phyloP scores from a whole-genome alignment of 2,113 vertebrate genomes.

The Carassius auratus region DNA sequence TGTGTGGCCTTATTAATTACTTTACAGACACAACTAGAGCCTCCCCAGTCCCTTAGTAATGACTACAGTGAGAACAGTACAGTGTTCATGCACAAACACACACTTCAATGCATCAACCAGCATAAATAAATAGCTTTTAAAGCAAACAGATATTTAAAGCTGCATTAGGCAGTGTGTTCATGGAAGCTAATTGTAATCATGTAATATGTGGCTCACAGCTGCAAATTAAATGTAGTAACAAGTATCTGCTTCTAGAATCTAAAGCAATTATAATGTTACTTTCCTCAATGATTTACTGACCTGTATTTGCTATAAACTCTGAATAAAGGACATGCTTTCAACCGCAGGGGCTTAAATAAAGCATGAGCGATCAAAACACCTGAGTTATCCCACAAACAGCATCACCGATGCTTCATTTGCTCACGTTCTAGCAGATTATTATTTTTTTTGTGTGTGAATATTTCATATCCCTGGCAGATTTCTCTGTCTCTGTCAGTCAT shows the following conservation, averaged over 20 bases:
- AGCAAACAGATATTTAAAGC: neutral
- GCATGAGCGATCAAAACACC: neutral
- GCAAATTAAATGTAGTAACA: neutral
- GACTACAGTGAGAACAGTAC: neutral
- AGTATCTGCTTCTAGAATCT: neutral
- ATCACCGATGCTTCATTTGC: neutral
- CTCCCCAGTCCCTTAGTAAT: neutral
- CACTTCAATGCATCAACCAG: neutral
- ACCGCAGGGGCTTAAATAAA: neutral
- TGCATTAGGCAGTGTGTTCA: neutral
- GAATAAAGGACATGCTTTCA: neutral
- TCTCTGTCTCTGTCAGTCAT: constrained; percentile 24
- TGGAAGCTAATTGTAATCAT: neutral
- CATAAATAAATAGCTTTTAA: neutral
- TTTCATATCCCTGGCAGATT: constrained; percentile 34
- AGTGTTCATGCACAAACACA: neutral
- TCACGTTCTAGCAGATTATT: neutral
- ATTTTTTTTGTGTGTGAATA: constrained; percentile 12
- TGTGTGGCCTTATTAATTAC: constrained; percentile 71
- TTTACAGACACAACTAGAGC: constrained; percentile 35
- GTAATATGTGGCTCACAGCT: neutral
- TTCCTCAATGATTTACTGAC: too few relatives aligned
- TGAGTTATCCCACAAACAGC: constrained; percentile 32
- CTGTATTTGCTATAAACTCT: neutral
- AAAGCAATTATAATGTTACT: too few relatives aligned